A percentile compares a stretch with the other conserved stretches of the same genome.
These are phyloP conservation scores for Serinus canaria DNA, from an alignment of 2,113 vertebrate species.

Conservation along the genomic window DNA sequence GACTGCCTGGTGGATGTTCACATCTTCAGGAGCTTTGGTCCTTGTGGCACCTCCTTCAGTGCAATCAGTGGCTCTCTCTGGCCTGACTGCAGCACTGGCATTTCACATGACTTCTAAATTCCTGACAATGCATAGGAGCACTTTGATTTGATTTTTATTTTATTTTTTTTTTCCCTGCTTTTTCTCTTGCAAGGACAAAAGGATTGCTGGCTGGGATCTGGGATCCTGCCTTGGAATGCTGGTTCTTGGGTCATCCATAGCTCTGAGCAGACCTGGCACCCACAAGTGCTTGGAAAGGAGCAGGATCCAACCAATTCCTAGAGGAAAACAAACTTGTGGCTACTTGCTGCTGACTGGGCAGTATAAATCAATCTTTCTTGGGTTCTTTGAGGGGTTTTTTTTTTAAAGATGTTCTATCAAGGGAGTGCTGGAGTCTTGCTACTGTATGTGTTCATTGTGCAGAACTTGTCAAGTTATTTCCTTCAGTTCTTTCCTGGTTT, in stretches of 20 bases:
- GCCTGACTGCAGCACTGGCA: not conserved
- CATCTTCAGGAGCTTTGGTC: conserved; percentile 38
- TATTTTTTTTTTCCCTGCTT: not conserved
- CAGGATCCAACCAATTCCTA: not conserved
- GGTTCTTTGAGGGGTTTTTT: not conserved
- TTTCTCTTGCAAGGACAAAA: not conserved
- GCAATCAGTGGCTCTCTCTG: not conserved
- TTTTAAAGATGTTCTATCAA: not conserved
- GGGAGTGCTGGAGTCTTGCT: conserved; percentile 35
- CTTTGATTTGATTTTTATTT: conserved; percentile 7
- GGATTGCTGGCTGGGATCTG: not conserved
- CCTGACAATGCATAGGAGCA: conserved; percentile 51
- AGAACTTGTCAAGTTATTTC: not conserved
- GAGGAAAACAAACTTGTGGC: not conserved
- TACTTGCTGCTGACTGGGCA: not conserved
- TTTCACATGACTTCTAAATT: conserved; percentile 8
- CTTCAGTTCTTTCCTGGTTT: not conserved
- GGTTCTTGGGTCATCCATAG: not conserved
- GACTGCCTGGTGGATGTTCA: conserved; percentile 30
- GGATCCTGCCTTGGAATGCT: not conserved
- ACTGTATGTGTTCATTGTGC: conserved; percentile 13
- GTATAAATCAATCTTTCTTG: not conserved
- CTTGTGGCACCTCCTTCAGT: conserved; percentile 27
- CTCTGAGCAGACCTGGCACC: not conserved
- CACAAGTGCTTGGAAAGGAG: not conserved